A percentile compares a stretch with the other conserved stretches of the same genome.
phyloP scores from a whole-genome alignment of 1,140 invertebrate species.

The Drosophila ironensis region DNA sequence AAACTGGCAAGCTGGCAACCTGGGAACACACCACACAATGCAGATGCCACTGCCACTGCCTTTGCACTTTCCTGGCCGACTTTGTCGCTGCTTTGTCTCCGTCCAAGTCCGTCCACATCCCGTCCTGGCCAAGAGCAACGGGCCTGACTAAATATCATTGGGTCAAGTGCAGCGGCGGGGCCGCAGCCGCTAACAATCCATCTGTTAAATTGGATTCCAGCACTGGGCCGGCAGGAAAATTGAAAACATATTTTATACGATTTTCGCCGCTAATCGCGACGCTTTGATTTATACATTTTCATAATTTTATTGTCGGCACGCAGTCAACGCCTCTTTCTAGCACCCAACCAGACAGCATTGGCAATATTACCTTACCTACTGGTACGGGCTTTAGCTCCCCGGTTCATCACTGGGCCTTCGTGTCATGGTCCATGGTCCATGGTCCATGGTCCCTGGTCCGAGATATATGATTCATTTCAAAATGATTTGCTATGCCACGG shows the following conservation, averaged over 20 bases:
- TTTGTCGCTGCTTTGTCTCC: constrained; percentile 20
- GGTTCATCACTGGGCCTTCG: constrained; percentile 33
- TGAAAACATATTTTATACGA: constrained; percentile 59
- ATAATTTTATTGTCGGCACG: constrained; percentile 68
- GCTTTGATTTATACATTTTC: constrained; percentile 70
- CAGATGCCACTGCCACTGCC: constrained; percentile 37
- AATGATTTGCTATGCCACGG: constrained; percentile 60
- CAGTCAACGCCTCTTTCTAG: constrained; percentile 63
- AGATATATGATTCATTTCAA: constrained; percentile 69
- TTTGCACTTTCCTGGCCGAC: constrained; percentile 59
- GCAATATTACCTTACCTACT: too few relatives aligned
- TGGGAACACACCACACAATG: constrained; percentile 16
- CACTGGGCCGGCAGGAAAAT: constrained; percentile 43
- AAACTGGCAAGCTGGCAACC: constrained; percentile 32
- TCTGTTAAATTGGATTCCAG: constrained; percentile 44
- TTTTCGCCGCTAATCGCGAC: constrained; percentile 38
- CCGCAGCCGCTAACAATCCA: constrained; percentile 61
- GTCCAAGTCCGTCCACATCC: neutral
- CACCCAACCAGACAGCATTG: constrained; percentile 26
- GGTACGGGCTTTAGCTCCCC: neutral
- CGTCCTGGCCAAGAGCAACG: neutral
- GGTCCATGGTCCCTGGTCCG: constrained; percentile 67
- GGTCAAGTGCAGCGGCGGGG: constrained; percentile 63
- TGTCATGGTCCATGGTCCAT: constrained; percentile 46
- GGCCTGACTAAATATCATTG: constrained; percentile 75